A percentile compares a stretch with the other conserved stretches of the same genome.
phyloP scores from a whole-genome alignment of 2,888 invertebrate genomes.

The Polydrusus tereticollis region DNA sequence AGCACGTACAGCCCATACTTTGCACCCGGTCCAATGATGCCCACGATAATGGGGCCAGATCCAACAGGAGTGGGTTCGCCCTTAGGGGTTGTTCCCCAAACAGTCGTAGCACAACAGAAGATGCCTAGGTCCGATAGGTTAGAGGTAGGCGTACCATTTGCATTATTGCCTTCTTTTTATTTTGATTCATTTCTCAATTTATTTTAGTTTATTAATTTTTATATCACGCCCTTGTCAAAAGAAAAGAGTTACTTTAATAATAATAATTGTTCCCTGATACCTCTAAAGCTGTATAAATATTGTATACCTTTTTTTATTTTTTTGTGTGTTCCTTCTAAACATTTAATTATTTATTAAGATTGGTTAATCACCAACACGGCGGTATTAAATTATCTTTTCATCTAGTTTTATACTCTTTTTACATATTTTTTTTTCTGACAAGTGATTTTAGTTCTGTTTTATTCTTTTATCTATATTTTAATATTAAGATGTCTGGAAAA shows the following conservation, averaged over 20 bases:
- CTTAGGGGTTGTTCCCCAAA: constrained; percentile 86
- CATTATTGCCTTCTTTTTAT: constrained; percentile 3
- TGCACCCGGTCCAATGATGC: constrained; percentile 89
- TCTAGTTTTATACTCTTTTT: too few species aligned
- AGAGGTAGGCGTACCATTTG: constrained; percentile 79
- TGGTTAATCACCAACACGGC: too few species aligned
- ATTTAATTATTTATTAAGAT: too few species aligned
- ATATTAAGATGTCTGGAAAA: constrained; percentile 25
- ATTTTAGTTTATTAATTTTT: not conserved
- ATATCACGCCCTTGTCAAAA: constrained; percentile 6
- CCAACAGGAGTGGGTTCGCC: constrained; percentile 85
- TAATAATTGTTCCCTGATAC: too few species aligned
- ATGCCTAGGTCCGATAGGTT: constrained; percentile 95
- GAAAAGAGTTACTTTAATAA: too few species aligned
- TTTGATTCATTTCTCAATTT: constrained; percentile 4
- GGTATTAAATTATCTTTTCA: too few species aligned
- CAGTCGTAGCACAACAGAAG: constrained; percentile 91
- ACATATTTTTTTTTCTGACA: constrained; percentile 14
- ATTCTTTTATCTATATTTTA: not conserved
- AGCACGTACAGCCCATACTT: constrained; percentile 94
- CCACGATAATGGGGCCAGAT: constrained; percentile 90
- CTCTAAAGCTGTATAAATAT: too few species aligned
- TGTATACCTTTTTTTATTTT: too few species aligned
- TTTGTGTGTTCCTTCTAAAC: too few species aligned
- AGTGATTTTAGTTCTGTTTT: not conserved